These are phyloP conservation scores for Xyrichtys novacula DNA, from an alignment of 2,797 vertebrate genomes.

Conservation along the genomic window DNA sequence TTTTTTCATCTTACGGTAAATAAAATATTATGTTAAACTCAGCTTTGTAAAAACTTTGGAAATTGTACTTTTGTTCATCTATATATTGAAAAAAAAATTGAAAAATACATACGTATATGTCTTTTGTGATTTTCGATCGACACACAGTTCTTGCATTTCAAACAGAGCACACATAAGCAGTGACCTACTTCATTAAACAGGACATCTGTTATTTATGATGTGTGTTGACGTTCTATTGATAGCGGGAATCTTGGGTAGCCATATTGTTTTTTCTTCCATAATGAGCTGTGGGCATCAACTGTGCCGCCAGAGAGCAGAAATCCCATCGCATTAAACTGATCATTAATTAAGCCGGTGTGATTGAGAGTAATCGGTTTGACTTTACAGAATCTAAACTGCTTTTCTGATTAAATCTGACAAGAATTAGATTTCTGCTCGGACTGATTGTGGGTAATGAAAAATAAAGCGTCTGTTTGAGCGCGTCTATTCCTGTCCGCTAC, in stretches of 20 bases:
- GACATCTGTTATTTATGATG: slow-evolving; percentile 52
- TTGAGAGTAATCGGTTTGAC: slow-evolving; percentile 6
- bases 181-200: slow-evolving; percentile 52
- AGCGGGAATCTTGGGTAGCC: slow-evolving; percentile 26
- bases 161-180: slow-evolving; percentile 7
- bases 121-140: slow-evolving; percentile 4
- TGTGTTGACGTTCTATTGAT: slow-evolving; percentile 36
- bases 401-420: neutral
- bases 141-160: slow-evolving; percentile 1
- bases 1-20: no score
- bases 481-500: slow-evolving; percentile 7
- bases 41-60: no score
- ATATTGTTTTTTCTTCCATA: slow-evolving; percentile 29
- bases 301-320: slow-evolving; percentile 14
- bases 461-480: neutral
- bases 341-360: slow-evolving; percentile 25
- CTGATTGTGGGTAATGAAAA: neutral
- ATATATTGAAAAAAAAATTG: no score
- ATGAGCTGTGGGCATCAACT: slow-evolving; percentile 39
- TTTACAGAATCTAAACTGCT: neutral
- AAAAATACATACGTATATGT: no score
- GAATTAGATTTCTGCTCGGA: neutral
- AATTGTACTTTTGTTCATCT: no score
- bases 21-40: no score
- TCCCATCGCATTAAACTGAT: slow-evolving; percentile 22